Evolutionary conservation across 2,888 invertebrate species (phyloP).

Genomic region (Zonitis immaculata): DNA sequence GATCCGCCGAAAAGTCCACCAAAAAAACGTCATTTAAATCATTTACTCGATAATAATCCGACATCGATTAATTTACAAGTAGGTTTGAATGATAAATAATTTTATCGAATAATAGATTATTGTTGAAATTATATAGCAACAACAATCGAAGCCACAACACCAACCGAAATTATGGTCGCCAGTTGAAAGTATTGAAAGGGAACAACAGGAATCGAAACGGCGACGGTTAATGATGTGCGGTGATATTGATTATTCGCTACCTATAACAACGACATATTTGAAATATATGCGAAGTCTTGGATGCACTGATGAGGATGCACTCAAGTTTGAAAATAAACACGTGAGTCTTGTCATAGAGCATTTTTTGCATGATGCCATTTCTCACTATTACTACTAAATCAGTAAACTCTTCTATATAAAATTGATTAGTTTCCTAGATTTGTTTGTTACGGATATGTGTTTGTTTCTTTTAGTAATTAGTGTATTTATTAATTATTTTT

Average conservation of each 20-base stretch:
- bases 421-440: too few species aligned
- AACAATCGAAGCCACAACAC: constrained; percentile 44
- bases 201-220: constrained; percentile 43
- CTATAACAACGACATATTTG: constrained; percentile 85
- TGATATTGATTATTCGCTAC: constrained; percentile 76
- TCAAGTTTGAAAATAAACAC: constrained; percentile 56
- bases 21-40: constrained; percentile 50
- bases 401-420: neutral
- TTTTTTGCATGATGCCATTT: constrained; percentile 44
- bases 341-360: constrained; percentile 51
- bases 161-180: constrained; percentile 61
- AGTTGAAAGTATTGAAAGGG: constrained; percentile 44
- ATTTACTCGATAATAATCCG: constrained; percentile 30
- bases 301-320: constrained; percentile 57
- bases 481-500: neutral
- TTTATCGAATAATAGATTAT: neutral
- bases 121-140: constrained; percentile 22
- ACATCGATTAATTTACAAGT: neutral
- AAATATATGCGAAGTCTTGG: constrained; percentile 76
- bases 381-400: constrained; percentile 41
- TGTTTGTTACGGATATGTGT: too few species aligned
- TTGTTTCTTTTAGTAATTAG: neutral
- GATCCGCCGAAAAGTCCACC: constrained; percentile 54
- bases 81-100: neutral
- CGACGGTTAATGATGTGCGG: constrained; percentile 43